Percentiles rank a stretch among this genome's conserved stretches.
Evolutionary conservation across 2,113 vertebrate genomes (phyloP).

Genomic region (Trachemys scripta): DNA sequence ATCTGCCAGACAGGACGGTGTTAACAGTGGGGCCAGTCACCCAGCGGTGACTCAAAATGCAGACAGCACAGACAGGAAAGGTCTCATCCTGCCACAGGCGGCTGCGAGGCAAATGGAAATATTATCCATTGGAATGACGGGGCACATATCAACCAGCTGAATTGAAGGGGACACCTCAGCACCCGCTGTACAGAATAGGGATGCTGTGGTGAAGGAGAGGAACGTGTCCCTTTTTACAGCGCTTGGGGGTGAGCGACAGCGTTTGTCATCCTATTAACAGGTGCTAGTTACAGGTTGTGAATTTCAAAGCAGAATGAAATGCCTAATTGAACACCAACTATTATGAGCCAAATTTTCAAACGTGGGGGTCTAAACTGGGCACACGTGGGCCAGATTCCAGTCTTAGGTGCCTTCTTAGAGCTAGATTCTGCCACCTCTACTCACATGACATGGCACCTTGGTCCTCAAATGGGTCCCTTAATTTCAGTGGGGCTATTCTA

Average conservation of each 20-base stretch:
- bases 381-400: too few relatives aligned
- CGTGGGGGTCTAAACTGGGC: not conserved
- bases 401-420: too few relatives aligned
- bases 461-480: not conserved
- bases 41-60: constrained; percentile 20
- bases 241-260: not conserved
- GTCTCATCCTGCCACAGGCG: not conserved
- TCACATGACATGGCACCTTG: too few relatives aligned
- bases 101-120: not conserved
- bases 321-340: not conserved
- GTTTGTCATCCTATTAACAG: not conserved
- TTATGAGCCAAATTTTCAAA: not conserved
- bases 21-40: constrained; percentile 22
- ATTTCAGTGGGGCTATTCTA: not conserved
- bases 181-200: too few relatives aligned
- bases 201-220: not conserved
- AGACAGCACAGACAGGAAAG: not conserved
- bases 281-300: not conserved
- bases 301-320: not conserved
- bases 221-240: not conserved
- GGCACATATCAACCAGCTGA: not conserved
- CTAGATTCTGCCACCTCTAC: too few relatives aligned
- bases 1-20: not conserved
- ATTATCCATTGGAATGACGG: not conserved
- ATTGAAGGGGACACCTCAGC: not conserved